A percentile compares a stretch with the other conserved stretches of the same genome.
phyloP scores from a whole-genome alignment of 1,140 invertebrate genomes.

The Hetaerina americana region DNA sequence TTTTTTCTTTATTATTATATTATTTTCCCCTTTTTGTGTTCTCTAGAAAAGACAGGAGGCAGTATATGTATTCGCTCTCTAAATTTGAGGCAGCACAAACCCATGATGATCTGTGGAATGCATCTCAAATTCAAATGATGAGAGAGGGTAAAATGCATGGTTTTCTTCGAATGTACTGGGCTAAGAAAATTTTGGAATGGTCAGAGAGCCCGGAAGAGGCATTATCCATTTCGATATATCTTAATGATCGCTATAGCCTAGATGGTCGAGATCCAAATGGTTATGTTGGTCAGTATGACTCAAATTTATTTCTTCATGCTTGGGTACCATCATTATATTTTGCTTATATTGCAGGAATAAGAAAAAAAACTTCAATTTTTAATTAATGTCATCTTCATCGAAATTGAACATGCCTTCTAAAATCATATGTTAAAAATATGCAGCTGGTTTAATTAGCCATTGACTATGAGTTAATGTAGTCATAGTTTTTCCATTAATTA shows the following conservation, averaged over 20 bases:
- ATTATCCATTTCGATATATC: slow-evolving; percentile 57
- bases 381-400: background rate
- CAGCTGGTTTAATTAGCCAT: background rate
- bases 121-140: slow-evolving; percentile 68
- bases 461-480: background rate
- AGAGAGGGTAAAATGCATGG: slow-evolving; percentile 83
- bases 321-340: background rate
- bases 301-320: background rate
- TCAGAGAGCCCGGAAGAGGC: slow-evolving; percentile 62
- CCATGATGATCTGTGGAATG: slow-evolving; percentile 85
- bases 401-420: background rate
- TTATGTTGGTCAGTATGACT: slow-evolving; percentile 59
- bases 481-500: no score
- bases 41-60: slow-evolving; percentile 57
- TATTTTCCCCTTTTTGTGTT: no score
- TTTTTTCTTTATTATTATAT: background rate
- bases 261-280: slow-evolving; percentile 85
- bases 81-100: slow-evolving; percentile 60
- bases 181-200: slow-evolving; percentile 87
- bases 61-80: slow-evolving; percentile 57
- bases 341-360: background rate
- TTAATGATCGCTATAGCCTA: slow-evolving; percentile 79
- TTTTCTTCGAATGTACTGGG: slow-evolving; percentile 90
- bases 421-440: background rate
- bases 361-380: background rate